Evolutionary conservation across 2,113 vertebrate genomes (phyloP), one percentile per base, ranked within the genome.

Genomic region (Polypterus bichir): DNA sequence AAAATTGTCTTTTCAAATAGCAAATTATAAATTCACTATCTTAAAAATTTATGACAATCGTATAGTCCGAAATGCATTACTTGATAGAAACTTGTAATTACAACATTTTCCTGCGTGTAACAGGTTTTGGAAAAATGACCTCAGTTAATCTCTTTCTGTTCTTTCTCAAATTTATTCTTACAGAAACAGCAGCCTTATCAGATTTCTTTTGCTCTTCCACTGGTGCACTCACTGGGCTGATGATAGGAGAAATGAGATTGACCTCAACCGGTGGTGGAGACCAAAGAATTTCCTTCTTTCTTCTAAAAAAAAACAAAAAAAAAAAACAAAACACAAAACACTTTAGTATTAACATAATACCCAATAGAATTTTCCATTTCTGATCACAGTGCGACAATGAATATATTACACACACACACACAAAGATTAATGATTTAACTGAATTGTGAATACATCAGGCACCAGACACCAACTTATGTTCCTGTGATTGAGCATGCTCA

Each of bases 81-180:
- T 9, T 47, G 56, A 11, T 57, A n/a, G 48, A 47, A 56, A 54
- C 57, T 57, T 57, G 52, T 48, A 54, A 51, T 81, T 61, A 95
- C 57, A 94, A 79, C 75, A 90, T 92, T 83, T 89, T 97, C 74
- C 93, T 86, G 68, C 90, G 83, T 3, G 91, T 86, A 71, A 93
- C 79, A 6, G 91, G 93, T 69, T 93, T 95, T 68, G 88, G 86
- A 65, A 90, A 93, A 73, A 86, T 83, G n/a, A 81, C 68, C 7
- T 85, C 86, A 64, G 82, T 76, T 48, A 87, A 77, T 65, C 80
- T 85, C 62, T 69, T 88, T 66, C 83, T 88, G 69, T 79, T 90
- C 66, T 79, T 88, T 27, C 85, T 77, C 4, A 81, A 68, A 71
- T 74, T 77, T 70, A 76, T 81, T 70, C 72, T 80, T 6, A 79